Conservation (phyloP, 2,797 vertebrate species). For the Mormyrus proboscirostris region DNA sequence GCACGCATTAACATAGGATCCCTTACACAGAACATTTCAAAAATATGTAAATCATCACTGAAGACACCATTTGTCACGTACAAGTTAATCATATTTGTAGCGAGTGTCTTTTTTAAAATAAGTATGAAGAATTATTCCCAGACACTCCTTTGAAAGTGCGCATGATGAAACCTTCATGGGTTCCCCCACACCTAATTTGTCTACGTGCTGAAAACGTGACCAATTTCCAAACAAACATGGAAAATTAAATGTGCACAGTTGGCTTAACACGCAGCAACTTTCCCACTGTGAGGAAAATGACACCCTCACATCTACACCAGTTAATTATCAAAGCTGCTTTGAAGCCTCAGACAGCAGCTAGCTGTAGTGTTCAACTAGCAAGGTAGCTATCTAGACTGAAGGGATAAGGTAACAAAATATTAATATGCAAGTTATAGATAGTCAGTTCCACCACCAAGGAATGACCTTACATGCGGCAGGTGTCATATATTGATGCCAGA, state of each 20-base stretch:
- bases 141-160: not conserved
- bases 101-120: not conserved
- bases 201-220: not conserved
- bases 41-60: not conserved
- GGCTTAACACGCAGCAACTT: not conserved
- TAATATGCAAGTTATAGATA: not conserved
- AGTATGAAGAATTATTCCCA: not conserved
- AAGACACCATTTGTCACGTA: not conserved
- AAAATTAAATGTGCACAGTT: not conserved
- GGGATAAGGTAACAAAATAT: not conserved
- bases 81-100: not conserved
- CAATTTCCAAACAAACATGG: not conserved
- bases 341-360: not conserved
- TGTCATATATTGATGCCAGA: not conserved
- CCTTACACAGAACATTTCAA: not conserved
- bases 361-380: not conserved
- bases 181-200: not conserved
- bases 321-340: conserved; percentile 1
- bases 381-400: not conserved
- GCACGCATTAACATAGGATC: too few species aligned
- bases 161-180: not conserved
- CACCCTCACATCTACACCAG: not conserved
- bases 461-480: not conserved
- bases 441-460: not conserved
- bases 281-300: not conserved